Conservation (phyloP, 1,140 invertebrate genomes). For the Drosophila littoralis region DNA sequence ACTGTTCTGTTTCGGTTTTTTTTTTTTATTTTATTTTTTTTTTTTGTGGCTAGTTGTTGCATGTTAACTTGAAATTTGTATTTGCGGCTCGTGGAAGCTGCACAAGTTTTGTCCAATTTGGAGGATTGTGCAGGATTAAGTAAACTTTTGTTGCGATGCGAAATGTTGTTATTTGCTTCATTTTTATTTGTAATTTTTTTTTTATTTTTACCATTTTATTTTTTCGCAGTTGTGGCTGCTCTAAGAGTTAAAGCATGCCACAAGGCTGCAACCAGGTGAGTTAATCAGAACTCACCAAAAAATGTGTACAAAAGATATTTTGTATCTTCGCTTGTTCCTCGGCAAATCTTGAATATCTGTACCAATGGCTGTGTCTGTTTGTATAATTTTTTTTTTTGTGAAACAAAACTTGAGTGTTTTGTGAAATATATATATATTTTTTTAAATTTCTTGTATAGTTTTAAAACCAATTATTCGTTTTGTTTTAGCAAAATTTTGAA, state of each 20-base stretch:
- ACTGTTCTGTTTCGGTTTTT: slow-evolving; percentile 23
- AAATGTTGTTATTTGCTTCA: slow-evolving; percentile 20
- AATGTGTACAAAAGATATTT: not conserved
- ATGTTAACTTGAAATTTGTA: slow-evolving; percentile 31
- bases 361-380: slow-evolving; percentile 16
- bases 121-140: slow-evolving; percentile 32
- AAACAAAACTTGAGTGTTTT: not conserved
- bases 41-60: slow-evolving; percentile 14
- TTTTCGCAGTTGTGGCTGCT: slow-evolving; percentile 1
- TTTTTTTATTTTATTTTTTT: slow-evolving; percentile 33
- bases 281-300: slow-evolving; percentile 22
- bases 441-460: slow-evolving; percentile 49
- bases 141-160: slow-evolving; percentile 14
- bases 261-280: slow-evolving; percentile 18
- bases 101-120: slow-evolving; percentile 31
- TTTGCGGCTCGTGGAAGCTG: slow-evolving; percentile 22
- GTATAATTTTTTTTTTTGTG: not conserved
- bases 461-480: slow-evolving; percentile 57
- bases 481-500: slow-evolving; percentile 83
- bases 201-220: slow-evolving; percentile 20
- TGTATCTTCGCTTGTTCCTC: not conserved
- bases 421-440: slow-evolving; percentile 21
- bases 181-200: not conserved
- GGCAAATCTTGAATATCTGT: slow-evolving; percentile 2
- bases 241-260: not conserved